Percentiles rank a stretch among this genome's conserved stretches.
These are phyloP conservation scores for Periophthalmodon schlosseri DNA, from an alignment of 2,113 vertebrate species.

Conservation along the genomic window DNA sequence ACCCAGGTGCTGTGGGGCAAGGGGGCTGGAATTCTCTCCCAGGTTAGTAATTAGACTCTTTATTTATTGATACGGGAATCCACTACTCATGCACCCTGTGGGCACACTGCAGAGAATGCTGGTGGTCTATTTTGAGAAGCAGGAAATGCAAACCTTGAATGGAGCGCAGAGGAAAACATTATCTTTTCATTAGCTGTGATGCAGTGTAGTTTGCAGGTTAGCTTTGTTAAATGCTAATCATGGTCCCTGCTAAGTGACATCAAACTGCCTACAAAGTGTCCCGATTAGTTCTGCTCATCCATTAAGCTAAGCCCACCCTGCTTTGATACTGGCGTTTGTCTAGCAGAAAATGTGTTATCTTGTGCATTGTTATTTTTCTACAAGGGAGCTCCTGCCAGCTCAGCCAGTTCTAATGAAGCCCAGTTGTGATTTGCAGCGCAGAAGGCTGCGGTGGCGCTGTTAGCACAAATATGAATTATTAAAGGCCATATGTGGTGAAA, in stretches of 20 bases:
- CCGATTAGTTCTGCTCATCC: slow-evolving; percentile 16
- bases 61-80: slow-evolving; percentile 60
- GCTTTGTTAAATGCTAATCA: slow-evolving; percentile 9
- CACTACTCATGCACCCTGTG: slow-evolving; percentile 23
- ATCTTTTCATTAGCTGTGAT: slow-evolving; percentile 22
- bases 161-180: slow-evolving; percentile 10
- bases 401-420: slow-evolving; percentile 57
- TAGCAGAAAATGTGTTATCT: slow-evolving; percentile 27
- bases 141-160: slow-evolving; percentile 36
- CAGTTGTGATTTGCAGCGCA: slow-evolving; percentile 52
- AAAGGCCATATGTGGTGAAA: slow-evolving; percentile 75
- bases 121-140: slow-evolving; percentile 58
- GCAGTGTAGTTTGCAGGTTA: not conserved
- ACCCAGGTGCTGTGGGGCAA: slow-evolving; percentile 47
- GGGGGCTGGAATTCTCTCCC: slow-evolving; percentile 48
- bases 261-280: slow-evolving; percentile 39
- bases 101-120: slow-evolving; percentile 23
- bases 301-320: slow-evolving; percentile 29
- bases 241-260: slow-evolving; percentile 13
- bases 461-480: slow-evolving; percentile 75
- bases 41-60: slow-evolving; percentile 63
- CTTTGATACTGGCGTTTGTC: slow-evolving; percentile 31
- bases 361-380: slow-evolving; percentile 38
- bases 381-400: slow-evolving; percentile 51
- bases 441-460: slow-evolving; percentile 64